These are phyloP conservation scores for Folsomia candida DNA, from an alignment of 2,888 invertebrate species.

Conservation along the genomic window DNA sequence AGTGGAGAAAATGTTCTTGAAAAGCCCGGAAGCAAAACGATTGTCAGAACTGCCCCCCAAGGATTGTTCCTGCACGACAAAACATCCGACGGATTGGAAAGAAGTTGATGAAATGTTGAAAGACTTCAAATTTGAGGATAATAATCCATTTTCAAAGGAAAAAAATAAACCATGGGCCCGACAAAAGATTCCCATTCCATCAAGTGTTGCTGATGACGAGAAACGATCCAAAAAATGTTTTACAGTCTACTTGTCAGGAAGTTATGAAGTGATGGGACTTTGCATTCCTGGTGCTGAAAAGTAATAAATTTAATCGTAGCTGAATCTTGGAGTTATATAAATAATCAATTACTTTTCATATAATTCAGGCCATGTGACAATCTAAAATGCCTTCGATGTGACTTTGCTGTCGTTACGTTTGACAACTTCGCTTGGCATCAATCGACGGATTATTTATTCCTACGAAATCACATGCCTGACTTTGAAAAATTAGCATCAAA, in stretches of 20 bases:
- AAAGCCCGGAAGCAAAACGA: conserved; percentile 24
- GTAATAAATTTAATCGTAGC: conserved; percentile 25
- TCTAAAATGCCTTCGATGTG: conserved; percentile 46
- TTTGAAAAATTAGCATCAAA: conserved; percentile 42
- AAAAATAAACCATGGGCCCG: conserved; percentile 44
- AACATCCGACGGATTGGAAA: conserved; percentile 44
- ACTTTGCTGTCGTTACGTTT: conserved; percentile 41
- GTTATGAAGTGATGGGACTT: conserved; percentile 41
- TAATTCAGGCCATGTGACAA: conserved; percentile 44
- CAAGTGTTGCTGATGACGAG: not conserved
- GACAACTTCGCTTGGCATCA: conserved; percentile 47
- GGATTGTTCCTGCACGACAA: conserved; percentile 42
- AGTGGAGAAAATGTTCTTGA: conserved; percentile 40
- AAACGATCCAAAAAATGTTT: conserved; percentile 33
- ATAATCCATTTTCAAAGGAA: conserved; percentile 43
- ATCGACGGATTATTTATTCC: conserved; percentile 47
- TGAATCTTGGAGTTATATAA: conserved; percentile 8
- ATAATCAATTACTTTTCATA: conserved; percentile 11
- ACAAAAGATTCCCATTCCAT: conserved; percentile 14
- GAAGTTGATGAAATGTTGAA: conserved; percentile 47
- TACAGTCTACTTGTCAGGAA: conserved; percentile 42
- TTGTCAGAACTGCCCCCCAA: conserved; percentile 26
- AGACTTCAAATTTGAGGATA: conserved; percentile 46
- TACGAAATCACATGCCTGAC: conserved; percentile 49
- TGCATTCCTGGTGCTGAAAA: conserved; percentile 42